Evolutionary conservation across 2,113 vertebrate genomes (phyloP), one percentile per base, ranked within the genome.

Genomic region (Anarrhichthys ocellatus): DNA sequence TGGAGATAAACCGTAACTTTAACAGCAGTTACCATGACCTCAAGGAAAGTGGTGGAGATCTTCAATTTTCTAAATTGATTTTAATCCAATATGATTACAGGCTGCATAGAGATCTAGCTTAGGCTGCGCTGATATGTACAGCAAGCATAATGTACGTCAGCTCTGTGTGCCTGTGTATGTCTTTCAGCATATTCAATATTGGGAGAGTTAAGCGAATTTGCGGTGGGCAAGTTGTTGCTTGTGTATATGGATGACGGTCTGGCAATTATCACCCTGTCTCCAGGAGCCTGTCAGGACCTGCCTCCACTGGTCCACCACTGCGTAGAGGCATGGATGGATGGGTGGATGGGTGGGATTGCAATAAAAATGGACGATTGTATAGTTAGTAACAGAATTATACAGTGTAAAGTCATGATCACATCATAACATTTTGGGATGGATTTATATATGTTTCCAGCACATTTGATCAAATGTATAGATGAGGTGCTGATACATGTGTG

Each of bases 201-300:
- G 93, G 95, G 95, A 94, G 95, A 96, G 96, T 96, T 97, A 96
- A 96, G 95, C 95, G 94, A 96, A 96, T 97, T 97, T 97, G 95
- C 93, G 91, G 92, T 90, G 92, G 96, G 95, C 98, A 97, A 96
- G 98, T 96, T 92, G 89, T 90, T 96, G 95, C 98, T 95, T 92
- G 97, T 90, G 93, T 80, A 71, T 93, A 85, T 91, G 95, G 96
- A 97, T 97, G 97, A 96, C 96, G 96, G 96, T 96, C 96, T 96
- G 95, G 87, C 97, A 98, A 99, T 99, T 99, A 99, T 97, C 97
- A 97, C 97, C 94, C 94, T 93, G 92, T 87, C 75, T 63, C 91
- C 71, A 84, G 1, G 87, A 94, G 95, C 96, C 92, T 98, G 98
- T 92, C 95, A 85, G 7, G 95, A 96, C 98, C 96, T 97, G 98